These are phyloP conservation scores for Carterocephalus palaemon DNA, from an alignment of 2,888 invertebrate genomes.

Conservation along the genomic window DNA sequence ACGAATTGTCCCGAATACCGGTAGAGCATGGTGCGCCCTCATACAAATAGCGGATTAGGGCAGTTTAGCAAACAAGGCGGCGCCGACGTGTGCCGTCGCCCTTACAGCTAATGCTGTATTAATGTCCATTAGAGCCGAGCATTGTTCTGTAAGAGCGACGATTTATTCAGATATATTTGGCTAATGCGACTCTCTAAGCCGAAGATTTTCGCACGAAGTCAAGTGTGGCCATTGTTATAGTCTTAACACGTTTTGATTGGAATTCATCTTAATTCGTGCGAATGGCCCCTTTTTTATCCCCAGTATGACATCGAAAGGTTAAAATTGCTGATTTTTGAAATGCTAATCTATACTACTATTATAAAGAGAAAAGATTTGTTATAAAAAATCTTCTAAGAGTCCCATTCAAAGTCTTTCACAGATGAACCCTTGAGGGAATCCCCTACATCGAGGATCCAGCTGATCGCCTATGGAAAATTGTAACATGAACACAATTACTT, in stretches of 20 bases:
- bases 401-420: no score
- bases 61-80: slow-evolving; percentile 80
- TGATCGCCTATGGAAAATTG: no score
- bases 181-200: slow-evolving; percentile 63
- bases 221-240: slow-evolving; percentile 32
- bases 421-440: no score
- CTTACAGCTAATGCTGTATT: slow-evolving; percentile 73
- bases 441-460: no score
- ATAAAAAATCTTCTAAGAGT: no score
- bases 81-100: slow-evolving; percentile 65
- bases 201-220: slow-evolving; percentile 54
- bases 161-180: slow-evolving; percentile 66
- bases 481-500: no score
- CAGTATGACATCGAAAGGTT: no score
- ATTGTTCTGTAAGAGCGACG: slow-evolving; percentile 62
- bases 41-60: slow-evolving; percentile 78
- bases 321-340: no score
- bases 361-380: no score
- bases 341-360: no score
- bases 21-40: slow-evolving; percentile 28
- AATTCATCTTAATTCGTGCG: no score
- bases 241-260: slow-evolving; percentile 23
- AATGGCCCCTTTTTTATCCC: no score
- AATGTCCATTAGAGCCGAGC: slow-evolving; percentile 70
- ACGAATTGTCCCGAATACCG: background rate